Evolutionary conservation across 2,797 vertebrate species (phyloP), one percentile per base, ranked within the genome.

Genomic region (Natrix natrix): DNA sequence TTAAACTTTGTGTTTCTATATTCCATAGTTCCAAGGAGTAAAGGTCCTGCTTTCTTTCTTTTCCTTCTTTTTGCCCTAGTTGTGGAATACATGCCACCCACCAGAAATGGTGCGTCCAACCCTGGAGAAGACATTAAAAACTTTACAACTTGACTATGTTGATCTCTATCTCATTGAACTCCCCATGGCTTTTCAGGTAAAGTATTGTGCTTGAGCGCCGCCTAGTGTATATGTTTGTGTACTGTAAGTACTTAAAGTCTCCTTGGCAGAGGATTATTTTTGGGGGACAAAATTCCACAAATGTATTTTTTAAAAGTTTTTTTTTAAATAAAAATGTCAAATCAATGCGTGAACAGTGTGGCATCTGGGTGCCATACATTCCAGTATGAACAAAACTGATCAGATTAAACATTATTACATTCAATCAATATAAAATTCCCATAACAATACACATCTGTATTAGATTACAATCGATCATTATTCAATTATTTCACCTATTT

Each of bases 121-220:
- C 0, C 95, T 99, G 94, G 99, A 99, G 94, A 98, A 93, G 96
- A 99, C 99, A 0, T 96, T 99, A 83, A 95, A 98, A 93, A 48
- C 87, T 20, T 95, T 99, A 86, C 98, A 99, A 93, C 95, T 99
- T 92, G 98, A 99, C 94, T 99, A 99, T 0, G 98, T 99, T 4
- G 99, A 99, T 93, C 98, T 99, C 89, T 99, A 99, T 94, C 98
- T 99, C 94, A 96, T 99, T 56, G 99, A 99, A 96, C 78, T 99
- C 63, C 99, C 99, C 16, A 98, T 97, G 95, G 98, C 98, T 94
- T 98, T 99, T 92, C 98, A 98, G 98, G 99, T 99, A 97, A 97
- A 95, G 91, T 91, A 60, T 56, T 60, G 22, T 86, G 54, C 52
- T 69, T 59, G 87, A 91, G 74, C 16, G 86, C 87, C 55, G 43